A percentile compares a stretch with the other conserved stretches of the same genome.
Conservation (phyloP, 1,140 invertebrate genomes). For the Arctopsyche grandis region DNA sequence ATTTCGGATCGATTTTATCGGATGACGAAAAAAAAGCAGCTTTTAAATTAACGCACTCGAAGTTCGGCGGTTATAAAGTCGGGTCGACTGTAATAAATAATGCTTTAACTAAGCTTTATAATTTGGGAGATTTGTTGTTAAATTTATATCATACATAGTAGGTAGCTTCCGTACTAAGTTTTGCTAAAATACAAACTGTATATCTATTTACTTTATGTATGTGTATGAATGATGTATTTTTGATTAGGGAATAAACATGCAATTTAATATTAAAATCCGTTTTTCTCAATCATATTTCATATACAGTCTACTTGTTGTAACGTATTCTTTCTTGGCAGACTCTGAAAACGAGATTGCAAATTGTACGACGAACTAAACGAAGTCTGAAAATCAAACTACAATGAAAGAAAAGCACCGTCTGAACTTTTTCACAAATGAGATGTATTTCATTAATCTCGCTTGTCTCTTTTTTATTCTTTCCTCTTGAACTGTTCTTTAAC, state of each 20-base stretch:
- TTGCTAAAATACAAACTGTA: no score
- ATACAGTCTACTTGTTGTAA: no score
- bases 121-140: neutral
- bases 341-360: neutral
- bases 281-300: neutral
- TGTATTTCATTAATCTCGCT: slow-evolving; percentile 16
- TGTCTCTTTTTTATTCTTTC: neutral
- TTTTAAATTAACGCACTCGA: slow-evolving; percentile 13
- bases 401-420: slow-evolving; percentile 5
- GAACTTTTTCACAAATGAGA: neutral
- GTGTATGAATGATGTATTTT: no score
- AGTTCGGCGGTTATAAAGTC: neutral
- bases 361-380: neutral
- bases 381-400: slow-evolving; percentile 7
- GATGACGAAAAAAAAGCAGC: neutral
- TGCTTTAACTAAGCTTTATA: neutral
- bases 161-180: no score
- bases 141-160: neutral
- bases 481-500: no score
- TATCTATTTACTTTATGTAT: no score
- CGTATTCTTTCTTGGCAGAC: neutral
- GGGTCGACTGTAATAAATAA: neutral
- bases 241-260: no score
- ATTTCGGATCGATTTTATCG: slow-evolving; percentile 19
- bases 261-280: neutral